These are phyloP conservation scores for Poecilia latipinna DNA, from an alignment of 2,113 vertebrate genomes.

Conservation along the genomic window DNA sequence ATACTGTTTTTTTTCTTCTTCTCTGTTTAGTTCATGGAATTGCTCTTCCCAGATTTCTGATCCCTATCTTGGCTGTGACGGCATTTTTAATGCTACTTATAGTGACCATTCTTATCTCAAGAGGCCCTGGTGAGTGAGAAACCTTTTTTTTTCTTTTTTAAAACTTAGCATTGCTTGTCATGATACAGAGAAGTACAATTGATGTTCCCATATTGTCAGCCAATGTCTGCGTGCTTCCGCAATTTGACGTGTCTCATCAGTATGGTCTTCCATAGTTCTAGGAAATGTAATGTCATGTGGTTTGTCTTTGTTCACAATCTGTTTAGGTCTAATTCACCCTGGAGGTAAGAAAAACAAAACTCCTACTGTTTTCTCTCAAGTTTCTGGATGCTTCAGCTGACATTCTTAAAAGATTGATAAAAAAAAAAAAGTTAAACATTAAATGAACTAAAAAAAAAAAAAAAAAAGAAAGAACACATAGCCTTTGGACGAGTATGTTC, in stretches of 20 bases:
- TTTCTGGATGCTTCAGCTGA: neutral
- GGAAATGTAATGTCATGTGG: conserved; percentile 57
- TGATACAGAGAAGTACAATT: neutral
- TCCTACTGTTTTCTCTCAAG: conserved; percentile 19
- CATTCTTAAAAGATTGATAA: conserved; percentile 15
- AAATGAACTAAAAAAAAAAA: neutral
- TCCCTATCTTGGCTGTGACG: conserved; percentile 42
- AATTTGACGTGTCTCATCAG: conserved; percentile 33
- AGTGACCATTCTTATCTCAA: conserved; percentile 48
- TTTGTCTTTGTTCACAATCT: conserved; percentile 49
- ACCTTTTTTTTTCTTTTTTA: neutral
- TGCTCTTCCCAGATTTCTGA: conserved; percentile 30
- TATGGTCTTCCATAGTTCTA: conserved; percentile 25
- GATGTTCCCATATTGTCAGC: neutral
- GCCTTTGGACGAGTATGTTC: neutral
- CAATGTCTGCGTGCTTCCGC: neutral
- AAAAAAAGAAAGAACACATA: neutral
- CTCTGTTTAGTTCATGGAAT: conserved; percentile 17
- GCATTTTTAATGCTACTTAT: conserved; percentile 19
- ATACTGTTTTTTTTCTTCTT: conserved; percentile 14
- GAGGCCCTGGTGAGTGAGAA: conserved; percentile 44
- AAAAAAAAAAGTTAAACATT: conserved; percentile 37
- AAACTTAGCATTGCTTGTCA: neutral
- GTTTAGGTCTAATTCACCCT: conserved; percentile 51
- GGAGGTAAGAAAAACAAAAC: conserved; percentile 71